Evolutionary conservation across 1,140 invertebrate species (phyloP).

Genomic region (Tetragonula clypearis): DNA sequence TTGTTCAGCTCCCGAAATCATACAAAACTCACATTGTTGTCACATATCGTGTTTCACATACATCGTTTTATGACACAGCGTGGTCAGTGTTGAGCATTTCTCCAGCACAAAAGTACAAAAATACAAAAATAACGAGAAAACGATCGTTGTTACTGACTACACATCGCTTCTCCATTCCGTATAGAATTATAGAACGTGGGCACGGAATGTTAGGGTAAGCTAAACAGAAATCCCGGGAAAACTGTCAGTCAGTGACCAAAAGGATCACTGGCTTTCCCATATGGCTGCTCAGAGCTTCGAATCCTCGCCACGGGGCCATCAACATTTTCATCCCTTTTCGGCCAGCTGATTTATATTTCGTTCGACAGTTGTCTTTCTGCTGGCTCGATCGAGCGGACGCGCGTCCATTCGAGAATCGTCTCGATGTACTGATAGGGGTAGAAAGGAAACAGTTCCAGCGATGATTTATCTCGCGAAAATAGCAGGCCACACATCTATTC

Average conservation of each 20-base stretch:
- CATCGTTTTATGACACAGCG: too few species aligned
- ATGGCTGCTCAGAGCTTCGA: neutral
- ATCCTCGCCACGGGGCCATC: neutral
- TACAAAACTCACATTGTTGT: too few species aligned
- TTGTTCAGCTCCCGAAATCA: too few species aligned
- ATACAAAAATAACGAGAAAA: neutral
- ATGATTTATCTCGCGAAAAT: neutral
- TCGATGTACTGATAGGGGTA: too few species aligned
- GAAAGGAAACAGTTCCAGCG: neutral
- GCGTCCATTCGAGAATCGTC: neutral
- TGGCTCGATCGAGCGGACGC: neutral
- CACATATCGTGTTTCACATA: too few species aligned
- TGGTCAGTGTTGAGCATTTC: too few species aligned
- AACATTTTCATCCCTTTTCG: neutral
- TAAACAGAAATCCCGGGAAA: neutral
- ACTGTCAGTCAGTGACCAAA: neutral
- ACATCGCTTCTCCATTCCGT: neutral
- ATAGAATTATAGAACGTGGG: too few species aligned
- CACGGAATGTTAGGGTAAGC: neutral
- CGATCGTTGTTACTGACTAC: neutral
- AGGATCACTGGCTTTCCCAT: neutral
- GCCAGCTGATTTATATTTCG: neutral
- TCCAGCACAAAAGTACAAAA: too few species aligned
- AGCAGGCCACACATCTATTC: neutral
- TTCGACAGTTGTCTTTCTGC: neutral